Base-by-base conservation (phyloP, 2,797 vertebrate species). In the Onychomys arenicola region DNA sequence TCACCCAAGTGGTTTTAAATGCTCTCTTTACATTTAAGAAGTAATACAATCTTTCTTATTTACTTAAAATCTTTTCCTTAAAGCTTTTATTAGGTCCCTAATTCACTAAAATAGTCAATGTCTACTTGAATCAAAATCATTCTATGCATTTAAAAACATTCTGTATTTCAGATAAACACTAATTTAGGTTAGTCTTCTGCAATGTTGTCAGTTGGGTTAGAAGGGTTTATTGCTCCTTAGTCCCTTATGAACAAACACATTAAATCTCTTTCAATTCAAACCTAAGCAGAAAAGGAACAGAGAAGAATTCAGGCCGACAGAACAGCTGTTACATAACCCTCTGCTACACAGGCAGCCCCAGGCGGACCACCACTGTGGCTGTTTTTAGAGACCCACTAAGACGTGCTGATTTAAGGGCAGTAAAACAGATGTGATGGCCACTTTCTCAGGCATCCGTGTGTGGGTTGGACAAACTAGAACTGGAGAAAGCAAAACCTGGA, bases 231-330 rank as follows among this genome's bases (percentile, higher is more conserved):
- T 84, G 55, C 49, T 67, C 67, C 92, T 96, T 91, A 88, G 94
- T 94, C 49, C 87, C 76, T 78, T 82, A 49, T 23, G 69, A 95
- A 91, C 63, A 81, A 95, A 93, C 78, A 90, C 46, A 91, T 81
- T 0, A 1, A n/a, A 95, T 80, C 21, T 89, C 88, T 95, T 75
- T 83, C 89, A 97, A 87, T 96, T 82, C 77, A 94, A 98, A 81
- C 37, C 40, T 80, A 67, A 43, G 63, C 37, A 93, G 94, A 95
- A 91, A 96, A 86, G 52, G 90, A 71, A 91, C 82, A 93, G 29
- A 96, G 71, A 93, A 77, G 89, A 96, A 96, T 83, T 57, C 27
- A 71, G 93, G 93, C 89, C 93, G 89, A 92, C 52, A 91, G 77
- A 89, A 43, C 27, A 63, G 91, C 81, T 57, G 95, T 92, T 78